phyloP scores from a whole-genome alignment of 2,888 invertebrate species.

The Dyspetes luteomarginatus region DNA sequence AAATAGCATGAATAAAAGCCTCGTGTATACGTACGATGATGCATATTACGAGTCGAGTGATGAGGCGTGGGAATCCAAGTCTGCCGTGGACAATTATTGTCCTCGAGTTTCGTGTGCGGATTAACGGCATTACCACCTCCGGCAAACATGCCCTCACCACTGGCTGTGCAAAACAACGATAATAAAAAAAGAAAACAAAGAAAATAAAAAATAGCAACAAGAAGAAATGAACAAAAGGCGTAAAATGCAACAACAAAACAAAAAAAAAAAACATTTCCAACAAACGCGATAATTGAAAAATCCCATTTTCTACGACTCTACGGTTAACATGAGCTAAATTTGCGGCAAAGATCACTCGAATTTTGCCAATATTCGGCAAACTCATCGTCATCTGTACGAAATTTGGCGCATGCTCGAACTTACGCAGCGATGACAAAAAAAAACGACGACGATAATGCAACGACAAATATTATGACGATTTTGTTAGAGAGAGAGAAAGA shows the following conservation, averaged over 20 bases:
- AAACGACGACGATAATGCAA: conserved; percentile 47
- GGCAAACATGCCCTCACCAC: conserved; percentile 81
- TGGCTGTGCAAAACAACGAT: conserved; percentile 80
- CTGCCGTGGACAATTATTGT: conserved; percentile 79
- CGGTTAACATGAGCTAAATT: background rate
- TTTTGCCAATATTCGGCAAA: background rate
- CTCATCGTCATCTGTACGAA: background rate
- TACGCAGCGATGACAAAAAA: conserved; percentile 12
- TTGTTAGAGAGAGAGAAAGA: conserved; percentile 23
- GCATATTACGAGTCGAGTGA: conserved; percentile 81
- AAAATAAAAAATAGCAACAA: conserved; percentile 35
- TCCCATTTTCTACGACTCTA: conserved; percentile 13
- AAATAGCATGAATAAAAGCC: conserved; percentile 62
- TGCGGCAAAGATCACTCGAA: background rate
- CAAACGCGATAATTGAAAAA: background rate
- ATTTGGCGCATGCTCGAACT: conserved; percentile 9
- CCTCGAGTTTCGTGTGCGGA: conserved; percentile 81
- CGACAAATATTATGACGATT: conserved; percentile 21
- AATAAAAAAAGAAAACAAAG: conserved; percentile 68
- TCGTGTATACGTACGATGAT: conserved; percentile 80
- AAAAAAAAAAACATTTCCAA: conserved; percentile 4
- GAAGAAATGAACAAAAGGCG: background rate
- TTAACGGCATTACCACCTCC: conserved; percentile 80
- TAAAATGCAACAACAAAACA: background rate
- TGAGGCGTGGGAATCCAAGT: conserved; percentile 82